Percentiles rank a stretch among this genome's conserved stretches.
These are phyloP conservation scores for Pristionchus maxplancki DNA, from an alignment of 2,888 invertebrate genomes.

Conservation along the genomic window DNA sequence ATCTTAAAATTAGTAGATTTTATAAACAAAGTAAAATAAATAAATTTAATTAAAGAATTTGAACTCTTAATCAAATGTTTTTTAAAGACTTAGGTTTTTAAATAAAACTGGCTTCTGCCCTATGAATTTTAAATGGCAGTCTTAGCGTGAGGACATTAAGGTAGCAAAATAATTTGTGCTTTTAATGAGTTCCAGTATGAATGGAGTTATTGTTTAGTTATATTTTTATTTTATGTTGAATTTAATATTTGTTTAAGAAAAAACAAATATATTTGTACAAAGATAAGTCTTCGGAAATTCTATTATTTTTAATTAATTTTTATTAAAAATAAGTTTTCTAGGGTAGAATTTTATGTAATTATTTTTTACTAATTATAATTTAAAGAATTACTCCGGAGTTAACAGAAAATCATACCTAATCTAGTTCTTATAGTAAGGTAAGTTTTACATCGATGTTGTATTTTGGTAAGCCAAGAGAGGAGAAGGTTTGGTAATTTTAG, in stretches of 20 bases:
- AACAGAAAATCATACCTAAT: conserved; percentile 73
- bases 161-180: conserved; percentile 88
- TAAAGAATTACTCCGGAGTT: conserved; percentile 73
- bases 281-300: too few relatives aligned
- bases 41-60: too few relatives aligned
- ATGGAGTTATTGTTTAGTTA: conserved; percentile 80
- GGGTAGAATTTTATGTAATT: too few relatives aligned
- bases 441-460: conserved; percentile 73
- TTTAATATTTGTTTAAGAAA: too few relatives aligned
- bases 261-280: too few relatives aligned
- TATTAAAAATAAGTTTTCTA: too few relatives aligned
- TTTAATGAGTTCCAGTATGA: conserved; percentile 88
- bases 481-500: conserved; percentile 66
- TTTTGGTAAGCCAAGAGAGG: conserved; percentile 65
- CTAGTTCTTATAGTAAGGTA: conserved; percentile 69
- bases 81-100: too few relatives aligned
- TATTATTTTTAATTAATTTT: too few relatives aligned
- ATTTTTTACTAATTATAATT: conserved; percentile 66
- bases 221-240: too few relatives aligned
- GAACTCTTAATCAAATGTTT: too few relatives aligned
- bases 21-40: too few relatives aligned
- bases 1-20: too few relatives aligned
- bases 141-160: conserved; percentile 87
- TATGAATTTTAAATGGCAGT: conserved; percentile 87
- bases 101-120: conserved; percentile 86